A percentile compares a stretch with the other conserved stretches of the same genome.
These are phyloP conservation scores for Tribolium castaneum DNA, from an alignment of 1,140 invertebrate genomes.

Conservation along the genomic window DNA sequence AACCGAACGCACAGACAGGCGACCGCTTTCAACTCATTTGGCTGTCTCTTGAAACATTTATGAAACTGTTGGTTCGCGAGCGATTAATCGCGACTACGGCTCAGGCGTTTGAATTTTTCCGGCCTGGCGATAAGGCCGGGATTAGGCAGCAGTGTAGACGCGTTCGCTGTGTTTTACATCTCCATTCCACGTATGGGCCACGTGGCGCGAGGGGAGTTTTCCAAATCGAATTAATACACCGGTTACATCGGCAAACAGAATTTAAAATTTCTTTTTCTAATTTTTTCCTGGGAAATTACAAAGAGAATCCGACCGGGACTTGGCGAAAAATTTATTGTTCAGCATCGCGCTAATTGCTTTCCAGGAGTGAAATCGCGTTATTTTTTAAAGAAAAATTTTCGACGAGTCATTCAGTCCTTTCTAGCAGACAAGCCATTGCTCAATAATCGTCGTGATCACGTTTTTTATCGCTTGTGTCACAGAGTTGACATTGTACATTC, in stretches of 20 bases:
- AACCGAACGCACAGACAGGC: background rate
- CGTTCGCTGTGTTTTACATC: constrained; percentile 7
- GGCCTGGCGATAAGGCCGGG: background rate
- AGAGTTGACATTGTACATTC: constrained; percentile 42
- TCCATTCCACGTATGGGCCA: constrained; percentile 30
- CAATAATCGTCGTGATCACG: constrained; percentile 33
- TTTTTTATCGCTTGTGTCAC: constrained; percentile 38
- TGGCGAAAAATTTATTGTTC: constrained; percentile 35
- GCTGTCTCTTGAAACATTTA: no score
- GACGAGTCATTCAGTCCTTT: constrained; percentile 14
- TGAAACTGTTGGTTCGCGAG: background rate
- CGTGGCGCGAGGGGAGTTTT: constrained; percentile 35
- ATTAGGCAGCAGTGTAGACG: background rate
- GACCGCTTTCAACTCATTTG: background rate
- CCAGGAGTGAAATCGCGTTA: constrained; percentile 7
- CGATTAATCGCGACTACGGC: no score
- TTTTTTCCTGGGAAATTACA: constrained; percentile 31
- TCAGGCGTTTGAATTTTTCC: background rate
- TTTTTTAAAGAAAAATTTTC: constrained; percentile 15
- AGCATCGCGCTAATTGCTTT: constrained; percentile 17
- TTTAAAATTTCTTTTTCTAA: constrained; percentile 39
- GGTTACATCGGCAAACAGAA: constrained; percentile 35
- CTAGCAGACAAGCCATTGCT: constrained; percentile 17
- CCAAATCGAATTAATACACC: constrained; percentile 38
- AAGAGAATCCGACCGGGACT: constrained; percentile 31